phyloP scores from a whole-genome alignment of 2,113 vertebrate species.

The Illadopsis cleaveri region DNA sequence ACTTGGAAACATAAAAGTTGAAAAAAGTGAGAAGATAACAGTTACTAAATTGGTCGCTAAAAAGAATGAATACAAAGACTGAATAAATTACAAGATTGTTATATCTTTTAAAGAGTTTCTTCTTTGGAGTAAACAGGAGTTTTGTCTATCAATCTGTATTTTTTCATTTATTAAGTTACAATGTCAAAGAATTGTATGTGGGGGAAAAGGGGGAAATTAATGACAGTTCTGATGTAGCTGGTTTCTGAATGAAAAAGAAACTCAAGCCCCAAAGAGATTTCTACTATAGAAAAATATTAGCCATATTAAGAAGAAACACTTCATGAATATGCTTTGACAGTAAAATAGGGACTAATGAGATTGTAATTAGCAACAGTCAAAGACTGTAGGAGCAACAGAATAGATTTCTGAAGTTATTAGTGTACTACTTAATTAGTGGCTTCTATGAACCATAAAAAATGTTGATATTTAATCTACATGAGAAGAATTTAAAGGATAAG shows the following conservation, averaged over 20 bases:
- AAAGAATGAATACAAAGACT: not conserved
- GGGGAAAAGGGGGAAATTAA: not conserved
- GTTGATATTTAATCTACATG: conserved; percentile 33
- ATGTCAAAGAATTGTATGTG: not conserved
- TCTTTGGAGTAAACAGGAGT: not conserved
- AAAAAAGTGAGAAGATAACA: not conserved
- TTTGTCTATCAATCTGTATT: not conserved
- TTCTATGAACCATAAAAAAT: conserved; percentile 49
- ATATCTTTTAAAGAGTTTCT: not conserved
- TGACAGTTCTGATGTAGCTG: not conserved
- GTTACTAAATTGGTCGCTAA: not conserved
- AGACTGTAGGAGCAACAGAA: conserved; percentile 49
- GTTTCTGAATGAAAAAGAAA: conserved; percentile 18
- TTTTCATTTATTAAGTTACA: not conserved
- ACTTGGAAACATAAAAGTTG: not conserved
- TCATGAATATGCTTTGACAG: conserved; percentile 24
- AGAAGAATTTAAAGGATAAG: conserved; percentile 24
- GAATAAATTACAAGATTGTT: not conserved
- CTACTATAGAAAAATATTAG: not conserved
- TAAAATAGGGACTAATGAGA: conserved; percentile 49
- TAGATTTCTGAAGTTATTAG: conserved; percentile 44
- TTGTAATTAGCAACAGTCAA: conserved; percentile 54
- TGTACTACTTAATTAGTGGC: conserved; percentile 64
- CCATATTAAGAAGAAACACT: not conserved
- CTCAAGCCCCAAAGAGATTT: not conserved